A percentile compares a stretch with the other conserved stretches of the same genome.
phyloP scores from a whole-genome alignment of 1,140 invertebrate species.

The Anthonomus grandis region DNA sequence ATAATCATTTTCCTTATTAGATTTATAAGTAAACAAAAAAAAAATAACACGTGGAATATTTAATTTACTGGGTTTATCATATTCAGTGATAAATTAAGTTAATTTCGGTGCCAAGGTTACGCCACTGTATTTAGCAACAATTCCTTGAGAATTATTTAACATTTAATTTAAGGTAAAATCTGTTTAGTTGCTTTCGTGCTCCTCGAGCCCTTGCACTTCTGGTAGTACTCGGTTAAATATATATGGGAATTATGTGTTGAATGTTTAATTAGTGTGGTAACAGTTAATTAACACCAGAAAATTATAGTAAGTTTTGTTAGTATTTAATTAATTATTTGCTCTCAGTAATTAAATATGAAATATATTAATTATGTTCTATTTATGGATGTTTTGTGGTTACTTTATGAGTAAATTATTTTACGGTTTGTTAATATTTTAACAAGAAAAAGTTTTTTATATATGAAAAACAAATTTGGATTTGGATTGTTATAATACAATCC shows the following conservation, averaged over 20 bases:
- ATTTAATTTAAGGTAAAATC: slow-evolving; percentile 9
- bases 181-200: slow-evolving; percentile 11
- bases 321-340: background rate
- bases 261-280: background rate
- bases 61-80: too few relatives aligned
- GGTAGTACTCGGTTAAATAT: background rate
- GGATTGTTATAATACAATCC: too few relatives aligned
- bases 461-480: too few relatives aligned
- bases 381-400: background rate
- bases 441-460: too few relatives aligned
- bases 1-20: too few relatives aligned
- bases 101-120: too few relatives aligned
- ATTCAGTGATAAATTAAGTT: too few relatives aligned
- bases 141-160: slow-evolving; percentile 12
- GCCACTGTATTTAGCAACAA: too few relatives aligned
- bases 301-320: background rate
- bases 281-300: background rate
- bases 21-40: too few relatives aligned
- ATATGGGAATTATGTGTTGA: background rate
- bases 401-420: too few relatives aligned
- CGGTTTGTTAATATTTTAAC: too few relatives aligned
- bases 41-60: too few relatives aligned
- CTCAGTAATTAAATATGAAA: background rate
- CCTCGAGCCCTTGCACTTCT: slow-evolving; percentile 1
- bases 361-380: background rate